Base-by-base conservation (phyloP, 2,888 invertebrate genomes). In the Slavum lentiscoides region DNA sequence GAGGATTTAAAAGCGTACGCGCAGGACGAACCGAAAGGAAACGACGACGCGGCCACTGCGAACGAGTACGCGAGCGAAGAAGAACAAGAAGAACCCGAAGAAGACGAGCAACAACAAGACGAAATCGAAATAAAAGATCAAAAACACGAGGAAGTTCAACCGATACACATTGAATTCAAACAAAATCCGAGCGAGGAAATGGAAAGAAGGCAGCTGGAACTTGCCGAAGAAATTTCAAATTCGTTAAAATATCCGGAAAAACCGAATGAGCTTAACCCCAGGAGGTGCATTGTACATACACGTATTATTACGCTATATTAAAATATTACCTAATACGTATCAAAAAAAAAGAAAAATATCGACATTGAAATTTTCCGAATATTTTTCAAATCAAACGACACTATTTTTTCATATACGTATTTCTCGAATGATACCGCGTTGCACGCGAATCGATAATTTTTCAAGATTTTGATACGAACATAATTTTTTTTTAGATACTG, bases 401-500 rank as follows among this genome's bases (percentile, higher is more conserved):
- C 30, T 30, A 30, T 49, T 49, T 11, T 49, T 49, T 49, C 8
- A 9, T 55, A 55, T 19, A n/a, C n/a, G n/a, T n/a, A 19, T 55
- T 6, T 19, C 55, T 49, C 3, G 13, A 49, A 11, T 49, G 11
- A 49, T 49, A 9, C 49, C 49, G 11, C 49, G 49, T 11, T 49
- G 11, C 11, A 49, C 49, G 49, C 13, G 3, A 13, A 49, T 49
- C 13, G 49, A 82, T n/a, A 74, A 82, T 68, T 66, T 87, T 49
- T 49, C 43, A 49, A 49, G 11, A 49, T 13, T 1, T 6, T 43
- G 11, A 15, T 49, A 13, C 13, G 49, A 49, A 49, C 0, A 94
- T 95, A 86, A 87, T 30, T 2, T 95, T 2, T 95, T 74, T 88
- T 95, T 66, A 93, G 92, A 85, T 93, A 91, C 85, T 89, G 88